Evolutionary conservation across 2,888 invertebrate species (phyloP).

Genomic region (Vandiemenella viatica): DNA sequence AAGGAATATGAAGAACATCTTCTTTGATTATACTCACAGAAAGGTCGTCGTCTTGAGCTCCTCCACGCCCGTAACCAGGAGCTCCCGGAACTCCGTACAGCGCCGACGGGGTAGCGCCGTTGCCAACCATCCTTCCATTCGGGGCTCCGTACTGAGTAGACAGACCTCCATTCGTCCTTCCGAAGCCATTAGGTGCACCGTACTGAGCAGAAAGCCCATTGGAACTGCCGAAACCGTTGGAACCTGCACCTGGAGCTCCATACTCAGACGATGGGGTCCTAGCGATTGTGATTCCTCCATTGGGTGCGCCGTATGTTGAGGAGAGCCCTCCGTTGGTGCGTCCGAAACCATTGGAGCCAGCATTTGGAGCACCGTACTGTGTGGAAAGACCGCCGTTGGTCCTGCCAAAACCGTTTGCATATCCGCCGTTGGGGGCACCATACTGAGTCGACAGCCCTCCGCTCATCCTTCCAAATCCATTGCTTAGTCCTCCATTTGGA

Average conservation of each 20-base stretch:
- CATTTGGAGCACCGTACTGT: conserved; percentile 8
- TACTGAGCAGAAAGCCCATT: conserved; percentile 6
- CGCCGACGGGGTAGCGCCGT: neutral
- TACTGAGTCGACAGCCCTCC: conserved; percentile 5
- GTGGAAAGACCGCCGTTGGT: conserved; percentile 3
- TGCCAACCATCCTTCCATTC: conserved; percentile 9
- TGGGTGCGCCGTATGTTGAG: conserved; percentile 8
- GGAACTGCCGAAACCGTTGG: neutral
- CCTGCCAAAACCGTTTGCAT: neutral
- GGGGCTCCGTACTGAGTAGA: neutral
- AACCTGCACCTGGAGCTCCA: conserved; percentile 8
- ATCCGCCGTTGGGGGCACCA: conserved; percentile 6
- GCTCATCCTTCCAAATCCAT: neutral
- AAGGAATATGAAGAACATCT: too few species aligned
- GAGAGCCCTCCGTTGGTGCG: conserved; percentile 4
- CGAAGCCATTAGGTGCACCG: conserved; percentile 3
- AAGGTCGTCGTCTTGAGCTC: conserved; percentile 4
- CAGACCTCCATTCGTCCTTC: neutral
- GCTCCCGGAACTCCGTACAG: neutral
- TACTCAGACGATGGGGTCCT: conserved; percentile 11
- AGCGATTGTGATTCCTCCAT: too few species aligned
- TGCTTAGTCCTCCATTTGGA: neutral
- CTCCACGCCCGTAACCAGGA: neutral
- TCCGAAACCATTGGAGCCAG: neutral
- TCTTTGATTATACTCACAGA: too few species aligned